These are phyloP conservation scores for Danio choprae DNA, from an alignment of 2,797 vertebrate genomes.

Conservation along the genomic window DNA sequence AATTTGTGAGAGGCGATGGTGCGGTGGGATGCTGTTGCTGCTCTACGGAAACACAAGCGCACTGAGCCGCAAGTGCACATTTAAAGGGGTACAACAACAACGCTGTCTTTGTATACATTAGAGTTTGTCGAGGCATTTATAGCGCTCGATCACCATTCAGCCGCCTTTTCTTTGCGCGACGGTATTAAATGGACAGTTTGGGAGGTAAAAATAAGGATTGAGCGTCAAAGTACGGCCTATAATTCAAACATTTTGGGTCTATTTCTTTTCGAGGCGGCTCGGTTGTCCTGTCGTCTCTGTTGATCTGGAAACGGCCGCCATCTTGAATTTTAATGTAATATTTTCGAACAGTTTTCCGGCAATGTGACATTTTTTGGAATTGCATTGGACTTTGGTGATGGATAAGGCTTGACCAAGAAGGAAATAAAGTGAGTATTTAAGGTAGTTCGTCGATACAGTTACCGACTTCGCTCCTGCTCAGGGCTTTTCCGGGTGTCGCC, in stretches of 20 bases:
- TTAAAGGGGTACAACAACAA: slow-evolving; percentile 63
- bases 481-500: slow-evolving; percentile 62
- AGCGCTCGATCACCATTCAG: slow-evolving; percentile 10
- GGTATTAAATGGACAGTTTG: background rate
- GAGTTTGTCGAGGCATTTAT: slow-evolving; percentile 44
- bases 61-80: slow-evolving; percentile 49
- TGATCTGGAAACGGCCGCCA: slow-evolving; percentile 61
- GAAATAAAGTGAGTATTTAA: slow-evolving; percentile 60
- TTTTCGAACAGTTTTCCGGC: slow-evolving; percentile 57
- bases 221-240: slow-evolving; percentile 21
- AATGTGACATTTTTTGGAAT: slow-evolving; percentile 51
- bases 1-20: slow-evolving; percentile 1
- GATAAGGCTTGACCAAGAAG: slow-evolving; percentile 43
- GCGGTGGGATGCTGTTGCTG: slow-evolving; percentile 53
- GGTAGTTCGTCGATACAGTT: background rate
- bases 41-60: slow-evolving; percentile 58
- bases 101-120: slow-evolving; percentile 59
- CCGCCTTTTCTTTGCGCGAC: background rate
- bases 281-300: slow-evolving; percentile 56
- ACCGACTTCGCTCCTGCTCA: slow-evolving; percentile 26
- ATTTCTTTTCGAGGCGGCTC: slow-evolving; percentile 58
- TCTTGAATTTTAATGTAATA: slow-evolving; percentile 69
- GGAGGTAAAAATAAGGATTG: background rate
- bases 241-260: slow-evolving; percentile 48
- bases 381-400: slow-evolving; percentile 38